Evolutionary conservation across 2,888 invertebrate genomes (phyloP).

Genomic region (Opisthograptis luteolata): DNA sequence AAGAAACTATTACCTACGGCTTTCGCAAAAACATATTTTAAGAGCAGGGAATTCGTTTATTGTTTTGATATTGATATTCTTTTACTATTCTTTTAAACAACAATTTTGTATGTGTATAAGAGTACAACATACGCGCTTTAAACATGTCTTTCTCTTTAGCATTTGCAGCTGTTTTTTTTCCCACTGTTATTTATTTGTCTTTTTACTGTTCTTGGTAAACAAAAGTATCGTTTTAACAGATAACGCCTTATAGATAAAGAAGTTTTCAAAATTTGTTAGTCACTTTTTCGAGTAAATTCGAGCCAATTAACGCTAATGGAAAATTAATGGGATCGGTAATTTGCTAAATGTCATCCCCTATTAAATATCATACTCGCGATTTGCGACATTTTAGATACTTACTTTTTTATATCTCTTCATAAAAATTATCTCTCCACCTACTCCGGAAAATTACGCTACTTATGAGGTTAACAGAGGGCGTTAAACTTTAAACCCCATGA

Average conservation of each 20-base stretch:
- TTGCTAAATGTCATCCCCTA: slow-evolving; percentile 76
- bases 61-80: not conserved
- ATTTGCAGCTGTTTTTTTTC: too few species aligned
- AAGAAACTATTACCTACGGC: slow-evolving; percentile 20
- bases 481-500: slow-evolving; percentile 14
- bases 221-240: slow-evolving; percentile 17
- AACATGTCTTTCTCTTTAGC: too few species aligned
- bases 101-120: too few species aligned
- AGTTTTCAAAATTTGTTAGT: slow-evolving; percentile 24
- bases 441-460: slow-evolving; percentile 23
- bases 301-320: slow-evolving; percentile 75
- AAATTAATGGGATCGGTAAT: slow-evolving; percentile 80
- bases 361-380: slow-evolving; percentile 66
- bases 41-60: not conserved
- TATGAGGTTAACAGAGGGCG: slow-evolving; percentile 18
- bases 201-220: too few species aligned
- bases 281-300: slow-evolving; percentile 40
- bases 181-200: too few species aligned
- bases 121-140: too few species aligned
- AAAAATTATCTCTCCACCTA: slow-evolving; percentile 43
- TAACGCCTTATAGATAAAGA: slow-evolving; percentile 31
- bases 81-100: too few species aligned
- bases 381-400: slow-evolving; percentile 62
- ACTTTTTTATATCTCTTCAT: slow-evolving; percentile 49
- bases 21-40: slow-evolving; percentile 11